Percentiles rank a stretch among this genome's conserved stretches.
Conservation (phyloP, 2,797 vertebrate species). For the Pygocentrus nattereri region DNA sequence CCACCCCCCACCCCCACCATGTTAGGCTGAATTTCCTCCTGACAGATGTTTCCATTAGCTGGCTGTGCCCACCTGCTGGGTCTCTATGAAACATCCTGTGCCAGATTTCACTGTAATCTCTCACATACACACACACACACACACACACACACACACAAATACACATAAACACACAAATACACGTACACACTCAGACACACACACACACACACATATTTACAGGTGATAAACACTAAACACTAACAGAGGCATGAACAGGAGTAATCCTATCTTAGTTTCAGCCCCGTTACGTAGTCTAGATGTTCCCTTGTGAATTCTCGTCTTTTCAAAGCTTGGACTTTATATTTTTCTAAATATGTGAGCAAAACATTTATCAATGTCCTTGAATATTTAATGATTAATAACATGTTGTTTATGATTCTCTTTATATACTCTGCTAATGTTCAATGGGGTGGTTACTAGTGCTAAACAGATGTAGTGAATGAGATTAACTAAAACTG, state of each 20-base stretch:
- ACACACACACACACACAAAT: slow-evolving; percentile 26
- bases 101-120: slow-evolving; percentile 29
- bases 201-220: slow-evolving; percentile 14
- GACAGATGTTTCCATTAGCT: slow-evolving; percentile 56
- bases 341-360: slow-evolving; percentile 84
- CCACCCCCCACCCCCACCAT: not conserved
- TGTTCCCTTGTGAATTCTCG: slow-evolving; percentile 72
- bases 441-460: slow-evolving; percentile 25
- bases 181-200: too few species aligned
- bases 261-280: not conserved
- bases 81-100: slow-evolving; percentile 38
- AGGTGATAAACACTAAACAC: slow-evolving; percentile 9
- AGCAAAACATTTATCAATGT: slow-evolving; percentile 45
- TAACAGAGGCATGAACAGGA: slow-evolving; percentile 14
- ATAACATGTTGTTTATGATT: slow-evolving; percentile 64
- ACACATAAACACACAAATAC: too few species aligned
- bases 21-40: slow-evolving; percentile 31
- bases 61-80: slow-evolving; percentile 37
- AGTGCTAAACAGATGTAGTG: slow-evolving; percentile 13
- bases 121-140: slow-evolving; percentile 22
- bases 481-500: not conserved
- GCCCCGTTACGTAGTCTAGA: slow-evolving; percentile 2
- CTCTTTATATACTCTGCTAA: slow-evolving; percentile 67
- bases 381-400: slow-evolving; percentile 29
- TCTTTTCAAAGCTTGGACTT: slow-evolving; percentile 75